phyloP scores from a whole-genome alignment of 2,797 vertebrate genomes.

The Peromyscus attwateri region DNA sequence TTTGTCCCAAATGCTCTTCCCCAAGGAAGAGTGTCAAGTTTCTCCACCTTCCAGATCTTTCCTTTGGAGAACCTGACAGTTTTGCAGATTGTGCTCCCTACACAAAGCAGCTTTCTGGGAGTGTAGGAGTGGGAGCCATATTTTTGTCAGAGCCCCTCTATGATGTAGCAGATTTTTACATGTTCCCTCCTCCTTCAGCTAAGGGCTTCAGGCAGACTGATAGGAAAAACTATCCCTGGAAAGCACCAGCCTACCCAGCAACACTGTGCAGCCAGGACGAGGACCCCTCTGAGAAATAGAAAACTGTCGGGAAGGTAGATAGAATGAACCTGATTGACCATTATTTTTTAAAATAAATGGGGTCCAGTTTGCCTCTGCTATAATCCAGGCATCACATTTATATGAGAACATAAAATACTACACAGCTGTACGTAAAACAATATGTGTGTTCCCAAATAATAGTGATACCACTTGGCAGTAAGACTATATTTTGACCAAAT shows the following conservation, averaged over 20 bases:
- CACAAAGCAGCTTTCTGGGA: background rate
- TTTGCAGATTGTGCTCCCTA: background rate
- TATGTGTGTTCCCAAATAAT: conserved; percentile 90
- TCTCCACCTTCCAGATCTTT: background rate
- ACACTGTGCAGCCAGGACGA: background rate
- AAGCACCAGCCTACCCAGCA: background rate
- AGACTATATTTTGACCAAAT: conserved; percentile 90
- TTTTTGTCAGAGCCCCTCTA: background rate
- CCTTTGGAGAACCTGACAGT: background rate
- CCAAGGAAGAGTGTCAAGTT: conserved; percentile 1
- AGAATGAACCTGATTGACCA: conserved; percentile 69
- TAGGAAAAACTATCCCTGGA: background rate
- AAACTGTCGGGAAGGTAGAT: conserved; percentile 67
- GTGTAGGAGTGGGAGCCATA: background rate
- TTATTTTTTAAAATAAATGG: conserved; percentile 85
- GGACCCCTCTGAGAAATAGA: conserved; percentile 69
- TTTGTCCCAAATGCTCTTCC: background rate
- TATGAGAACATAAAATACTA: conserved; percentile 91
- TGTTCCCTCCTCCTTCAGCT: background rate
- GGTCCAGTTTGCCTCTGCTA: conserved; percentile 89
- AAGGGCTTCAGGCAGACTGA: background rate
- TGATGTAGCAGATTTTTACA: background rate
- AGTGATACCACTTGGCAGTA: conserved; percentile 88
- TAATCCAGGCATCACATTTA: conserved; percentile 91
- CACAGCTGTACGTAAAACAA: conserved; percentile 92